Conservation (phyloP, 2,888 invertebrate species). For the Pterostichus madidus region DNA sequence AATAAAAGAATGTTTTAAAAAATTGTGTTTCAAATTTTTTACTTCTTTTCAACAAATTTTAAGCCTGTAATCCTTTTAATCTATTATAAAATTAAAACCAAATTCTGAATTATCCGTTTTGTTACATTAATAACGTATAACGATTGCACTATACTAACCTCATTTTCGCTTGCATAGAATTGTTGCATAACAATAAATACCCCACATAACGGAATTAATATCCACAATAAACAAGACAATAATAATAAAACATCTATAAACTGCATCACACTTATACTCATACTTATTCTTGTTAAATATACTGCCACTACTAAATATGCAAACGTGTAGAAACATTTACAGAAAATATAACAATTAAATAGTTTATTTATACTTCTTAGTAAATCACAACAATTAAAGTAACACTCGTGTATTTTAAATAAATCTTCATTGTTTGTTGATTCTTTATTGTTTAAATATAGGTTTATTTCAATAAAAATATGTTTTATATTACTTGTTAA, state of each 20-base stretch:
- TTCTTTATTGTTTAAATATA: neutral
- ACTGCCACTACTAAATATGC: neutral
- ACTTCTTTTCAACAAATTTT: no score
- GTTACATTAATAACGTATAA: no score
- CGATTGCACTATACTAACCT: no score
- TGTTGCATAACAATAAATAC: neutral
- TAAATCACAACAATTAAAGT: slow-evolving; percentile 8
- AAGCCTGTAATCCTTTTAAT: no score
- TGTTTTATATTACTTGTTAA: neutral
- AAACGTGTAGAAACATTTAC: slow-evolving; percentile 2
- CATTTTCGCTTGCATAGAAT: neutral
- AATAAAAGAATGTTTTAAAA: no score
- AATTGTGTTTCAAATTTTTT: no score
- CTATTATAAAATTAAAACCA: no score
- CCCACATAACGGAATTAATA: neutral
- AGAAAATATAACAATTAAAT: slow-evolving; percentile 27
- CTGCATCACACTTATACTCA: neutral
- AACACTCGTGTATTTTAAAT: slow-evolving; percentile 4
- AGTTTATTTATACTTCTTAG: neutral
- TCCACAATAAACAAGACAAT: slow-evolving; percentile 2
- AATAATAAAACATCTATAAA: neutral
- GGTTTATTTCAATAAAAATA: slow-evolving; percentile 10
- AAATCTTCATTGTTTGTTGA: neutral
- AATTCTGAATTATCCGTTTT: no score
- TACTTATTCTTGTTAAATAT: no score